Percentiles rank a stretch among this genome's conserved stretches.
Conservation (phyloP, 2,888 invertebrate genomes). For the Patella ulyssiponensis region DNA sequence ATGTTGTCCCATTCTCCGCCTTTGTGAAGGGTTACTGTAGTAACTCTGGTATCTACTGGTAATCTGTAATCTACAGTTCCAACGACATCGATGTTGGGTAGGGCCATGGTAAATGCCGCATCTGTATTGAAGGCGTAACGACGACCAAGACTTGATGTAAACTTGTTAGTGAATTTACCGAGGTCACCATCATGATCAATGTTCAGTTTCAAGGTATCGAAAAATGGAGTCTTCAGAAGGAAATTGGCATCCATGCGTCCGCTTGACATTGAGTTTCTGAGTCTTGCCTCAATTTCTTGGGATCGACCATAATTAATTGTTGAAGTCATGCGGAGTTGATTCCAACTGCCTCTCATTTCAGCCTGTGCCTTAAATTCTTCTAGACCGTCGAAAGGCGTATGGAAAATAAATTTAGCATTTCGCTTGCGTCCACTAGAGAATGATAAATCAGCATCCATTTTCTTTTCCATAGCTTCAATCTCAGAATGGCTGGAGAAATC, state of each 20-base stretch:
- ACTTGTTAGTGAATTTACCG: conserved; percentile 31
- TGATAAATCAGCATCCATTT: conserved; percentile 27
- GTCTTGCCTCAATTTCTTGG: conserved; percentile 7
- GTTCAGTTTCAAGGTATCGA: conserved; percentile 33
- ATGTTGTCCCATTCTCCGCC: conserved; percentile 14
- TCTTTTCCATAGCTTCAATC: conserved; percentile 25
- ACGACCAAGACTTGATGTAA: conserved; percentile 17
- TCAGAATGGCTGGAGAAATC: conserved; percentile 49
- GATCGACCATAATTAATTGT: conserved; percentile 6
- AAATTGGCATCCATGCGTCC: conserved; percentile 18
- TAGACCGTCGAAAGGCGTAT: conserved; percentile 24
- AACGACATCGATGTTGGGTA: conserved; percentile 10
- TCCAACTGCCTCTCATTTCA: conserved; percentile 10
- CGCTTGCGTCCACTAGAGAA: conserved; percentile 23
- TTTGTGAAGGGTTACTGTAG: conserved; percentile 20
- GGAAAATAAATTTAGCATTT: conserved; percentile 24
- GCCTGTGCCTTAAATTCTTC: conserved; percentile 24
- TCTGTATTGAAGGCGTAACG: conserved; percentile 16
- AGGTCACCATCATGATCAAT: conserved; percentile 37
- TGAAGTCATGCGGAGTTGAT: conserved; percentile 6
- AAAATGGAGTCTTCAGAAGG: conserved; percentile 37
- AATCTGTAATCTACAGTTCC: conserved; percentile 8
- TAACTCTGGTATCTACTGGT: not conserved
- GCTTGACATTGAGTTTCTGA: conserved; percentile 10
- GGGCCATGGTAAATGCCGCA: not conserved